Conservation (phyloP, 2,113 vertebrate species). For the Catharus minimus region DNA sequence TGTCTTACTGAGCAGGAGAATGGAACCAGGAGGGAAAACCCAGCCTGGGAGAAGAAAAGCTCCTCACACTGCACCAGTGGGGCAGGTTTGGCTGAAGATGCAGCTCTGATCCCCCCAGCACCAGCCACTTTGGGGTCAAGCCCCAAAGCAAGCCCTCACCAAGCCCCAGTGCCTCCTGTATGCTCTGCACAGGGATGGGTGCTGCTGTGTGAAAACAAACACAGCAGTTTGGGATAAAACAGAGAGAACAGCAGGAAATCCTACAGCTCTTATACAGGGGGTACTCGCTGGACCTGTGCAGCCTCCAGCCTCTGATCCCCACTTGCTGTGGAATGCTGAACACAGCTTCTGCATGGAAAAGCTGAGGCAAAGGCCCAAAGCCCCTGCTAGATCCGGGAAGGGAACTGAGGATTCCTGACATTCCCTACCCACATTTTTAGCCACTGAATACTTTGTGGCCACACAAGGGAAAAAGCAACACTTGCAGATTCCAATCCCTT, state of each 20-base stretch:
- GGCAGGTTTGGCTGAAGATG: not conserved
- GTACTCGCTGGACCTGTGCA: rapidly evolving
- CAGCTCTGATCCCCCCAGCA: rapidly evolving
- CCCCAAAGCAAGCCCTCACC: not conserved
- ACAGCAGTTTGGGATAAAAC: rapidly evolving
- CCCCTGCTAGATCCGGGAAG: not conserved
- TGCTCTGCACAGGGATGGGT: not conserved
- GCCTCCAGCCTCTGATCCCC: not conserved
- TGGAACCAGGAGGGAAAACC: not conserved
- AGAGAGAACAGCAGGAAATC: rapidly evolving
- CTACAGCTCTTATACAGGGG: rapidly evolving
- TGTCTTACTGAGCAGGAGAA: not conserved
- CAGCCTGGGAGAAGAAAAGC: not conserved
- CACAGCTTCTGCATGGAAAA: not conserved
- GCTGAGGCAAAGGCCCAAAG: not conserved
- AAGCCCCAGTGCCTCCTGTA: not conserved
- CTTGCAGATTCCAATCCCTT: not conserved
- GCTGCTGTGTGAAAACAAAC: not conserved
- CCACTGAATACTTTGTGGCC: not conserved
- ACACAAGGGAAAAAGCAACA: slow-evolving; percentile 6
- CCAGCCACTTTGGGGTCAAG: not conserved
- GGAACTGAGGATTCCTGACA: slow-evolving; percentile 30
- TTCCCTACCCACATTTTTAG: slow-evolving; percentile 48
- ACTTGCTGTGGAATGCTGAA: not conserved
- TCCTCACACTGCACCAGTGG: not conserved